Evolutionary conservation across 1,140 invertebrate species (phyloP).

Genomic region (Dendrolimus punctatus): DNA sequence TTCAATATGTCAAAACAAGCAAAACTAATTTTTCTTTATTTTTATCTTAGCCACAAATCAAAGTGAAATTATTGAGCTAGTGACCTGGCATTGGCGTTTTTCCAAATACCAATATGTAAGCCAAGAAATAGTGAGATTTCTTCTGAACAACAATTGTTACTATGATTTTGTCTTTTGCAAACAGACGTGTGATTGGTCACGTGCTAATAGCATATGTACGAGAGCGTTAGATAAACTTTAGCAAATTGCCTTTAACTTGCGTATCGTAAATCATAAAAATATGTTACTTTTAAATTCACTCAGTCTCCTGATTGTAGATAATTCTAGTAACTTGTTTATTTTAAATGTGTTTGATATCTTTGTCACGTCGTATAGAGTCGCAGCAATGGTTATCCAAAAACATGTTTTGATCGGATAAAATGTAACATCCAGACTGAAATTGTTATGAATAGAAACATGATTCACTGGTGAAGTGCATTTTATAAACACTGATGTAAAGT

Average conservation of each 20-base stretch:
- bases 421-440: no score
- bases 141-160: slow-evolving; percentile 3
- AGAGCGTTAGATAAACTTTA: no score
- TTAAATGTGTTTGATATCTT: no score
- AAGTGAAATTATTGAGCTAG: slow-evolving; percentile 22
- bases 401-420: no score
- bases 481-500: no score
- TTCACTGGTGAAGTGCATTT: no score
- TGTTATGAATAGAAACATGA: no score
- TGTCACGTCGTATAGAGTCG: no score
- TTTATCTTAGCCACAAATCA: slow-evolving; percentile 11
- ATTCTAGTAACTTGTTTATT: neutral
- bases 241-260: no score
- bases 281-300: no score
- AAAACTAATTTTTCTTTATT: slow-evolving; percentile 2
- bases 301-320: neutral
- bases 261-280: no score
- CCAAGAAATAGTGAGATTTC: slow-evolving; percentile 9
- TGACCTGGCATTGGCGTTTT: slow-evolving; percentile 19
- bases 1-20: slow-evolving; percentile 3
- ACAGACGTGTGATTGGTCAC: neutral
- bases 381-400: no score
- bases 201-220: neutral
- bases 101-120: slow-evolving; percentile 16
- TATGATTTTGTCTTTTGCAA: neutral